Conservation (phyloP, 2,113 vertebrate species). For the Pomatorhinus ruficollis region DNA sequence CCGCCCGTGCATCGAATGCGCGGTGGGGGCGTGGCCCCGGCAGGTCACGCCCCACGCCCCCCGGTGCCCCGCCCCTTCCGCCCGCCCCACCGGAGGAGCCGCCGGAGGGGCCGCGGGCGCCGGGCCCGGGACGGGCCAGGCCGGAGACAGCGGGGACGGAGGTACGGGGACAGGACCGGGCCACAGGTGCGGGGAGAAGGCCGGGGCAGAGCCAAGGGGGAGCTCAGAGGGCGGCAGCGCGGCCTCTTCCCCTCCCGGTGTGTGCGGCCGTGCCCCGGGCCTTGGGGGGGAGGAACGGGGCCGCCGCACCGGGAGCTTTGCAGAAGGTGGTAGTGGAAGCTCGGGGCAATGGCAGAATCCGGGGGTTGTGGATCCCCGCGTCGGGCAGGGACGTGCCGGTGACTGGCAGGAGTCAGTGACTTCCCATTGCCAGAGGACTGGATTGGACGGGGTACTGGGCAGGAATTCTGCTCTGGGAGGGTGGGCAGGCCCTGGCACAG, state of each 20-base stretch:
- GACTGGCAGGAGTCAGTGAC: not conserved
- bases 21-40: fast-evolving
- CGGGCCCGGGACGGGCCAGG: not conserved
- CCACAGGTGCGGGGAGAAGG: not conserved
- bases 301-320: not conserved
- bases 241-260: not conserved
- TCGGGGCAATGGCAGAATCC: fast-evolving
- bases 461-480: fast-evolving
- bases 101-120: not conserved
- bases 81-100: not conserved
- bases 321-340: fast-evolving
- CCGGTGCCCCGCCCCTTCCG: not conserved
- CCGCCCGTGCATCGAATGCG: fast-evolving
- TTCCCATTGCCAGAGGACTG: not conserved
- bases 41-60: fast-evolving
- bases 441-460: fast-evolving
- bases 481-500: not conserved
- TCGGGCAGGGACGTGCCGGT: not conserved
- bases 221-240: not conserved
- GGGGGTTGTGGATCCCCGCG: not conserved
- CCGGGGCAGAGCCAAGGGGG: too few relatives aligned
- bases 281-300: not conserved
- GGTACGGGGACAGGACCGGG: too few relatives aligned
- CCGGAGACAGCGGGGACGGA: not conserved
- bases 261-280: not conserved